Percentiles rank a stretch among this genome's conserved stretches.
phyloP scores from a whole-genome alignment of 2,113 vertebrate genomes.

The Anolis carolinensis region DNA sequence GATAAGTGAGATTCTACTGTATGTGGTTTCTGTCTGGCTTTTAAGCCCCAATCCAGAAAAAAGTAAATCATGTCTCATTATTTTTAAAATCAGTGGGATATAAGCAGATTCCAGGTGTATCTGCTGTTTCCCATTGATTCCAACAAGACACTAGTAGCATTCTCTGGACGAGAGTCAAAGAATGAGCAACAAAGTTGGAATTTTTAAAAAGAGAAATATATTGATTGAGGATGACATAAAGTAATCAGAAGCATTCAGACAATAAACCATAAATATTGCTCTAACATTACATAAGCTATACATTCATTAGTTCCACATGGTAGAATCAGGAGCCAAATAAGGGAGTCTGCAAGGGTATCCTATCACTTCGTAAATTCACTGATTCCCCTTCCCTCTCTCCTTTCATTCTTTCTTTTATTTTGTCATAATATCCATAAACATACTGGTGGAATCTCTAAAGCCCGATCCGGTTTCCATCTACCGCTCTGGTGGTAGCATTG shows the following conservation, averaged over 20 bases:
- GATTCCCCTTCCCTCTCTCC: background rate
- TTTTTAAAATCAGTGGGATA: background rate
- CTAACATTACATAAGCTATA: constrained; percentile 6
- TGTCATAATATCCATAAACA: background rate
- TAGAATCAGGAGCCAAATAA: constrained; percentile 9
- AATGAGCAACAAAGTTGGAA: constrained; percentile 9
- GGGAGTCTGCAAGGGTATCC: background rate
- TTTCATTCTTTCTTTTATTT: background rate
- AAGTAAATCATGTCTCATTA: background rate
- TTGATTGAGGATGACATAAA: constrained; percentile 12
- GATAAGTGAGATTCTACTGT: too few relatives aligned
- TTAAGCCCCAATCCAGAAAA: background rate
- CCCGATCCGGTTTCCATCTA: background rate
- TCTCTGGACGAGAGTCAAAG: constrained; percentile 14
- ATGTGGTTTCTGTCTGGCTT: background rate
- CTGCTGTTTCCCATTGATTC: background rate
- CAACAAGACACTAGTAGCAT: background rate
- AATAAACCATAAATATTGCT: constrained; percentile 30
- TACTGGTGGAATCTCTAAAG: background rate
- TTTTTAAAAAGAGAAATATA: background rate
- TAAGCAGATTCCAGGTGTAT: background rate
- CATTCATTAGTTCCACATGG: constrained; percentile 29
- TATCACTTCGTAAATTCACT: constrained; percentile 9
- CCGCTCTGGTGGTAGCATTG: background rate
- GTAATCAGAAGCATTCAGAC: constrained; percentile 29